These are phyloP conservation scores for Psilopogon haemacephalus DNA, from an alignment of 2,113 vertebrate genomes.

Conservation along the genomic window DNA sequence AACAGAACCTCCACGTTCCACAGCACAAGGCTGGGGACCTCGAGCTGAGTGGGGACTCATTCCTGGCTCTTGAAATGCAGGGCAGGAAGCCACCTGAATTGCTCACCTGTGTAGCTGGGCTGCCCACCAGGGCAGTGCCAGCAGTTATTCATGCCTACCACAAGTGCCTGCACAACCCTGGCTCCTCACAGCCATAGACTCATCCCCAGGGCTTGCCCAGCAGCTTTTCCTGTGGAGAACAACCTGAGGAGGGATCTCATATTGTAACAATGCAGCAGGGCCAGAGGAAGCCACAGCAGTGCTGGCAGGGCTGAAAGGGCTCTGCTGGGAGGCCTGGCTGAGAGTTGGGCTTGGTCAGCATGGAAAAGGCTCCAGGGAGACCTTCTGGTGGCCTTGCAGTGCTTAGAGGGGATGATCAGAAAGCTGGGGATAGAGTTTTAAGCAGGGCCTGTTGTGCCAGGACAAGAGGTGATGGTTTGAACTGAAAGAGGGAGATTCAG, in stretches of 20 bases:
- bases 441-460: too few relatives aligned
- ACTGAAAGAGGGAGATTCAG: too few relatives aligned
- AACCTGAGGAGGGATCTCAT: background rate
- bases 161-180: conserved; percentile 35
- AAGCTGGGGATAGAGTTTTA: too few relatives aligned
- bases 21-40: background rate
- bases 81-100: conserved; percentile 45
- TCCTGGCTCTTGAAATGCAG: background rate
- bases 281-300: too few relatives aligned
- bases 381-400: too few relatives aligned
- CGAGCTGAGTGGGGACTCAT: background rate
- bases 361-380: too few relatives aligned
- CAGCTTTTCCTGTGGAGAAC: background rate
- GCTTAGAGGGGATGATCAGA: too few relatives aligned
- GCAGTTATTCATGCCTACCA: conserved; percentile 66
- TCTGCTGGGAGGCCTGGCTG: too few relatives aligned
- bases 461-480: too few relatives aligned
- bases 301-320: too few relatives aligned
- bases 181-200: background rate
- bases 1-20: background rate
- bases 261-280: background rate
- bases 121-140: conserved; percentile 54
- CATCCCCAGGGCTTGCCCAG: background rate
- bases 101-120: conserved; percentile 65
- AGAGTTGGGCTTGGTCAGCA: too few relatives aligned